Evolutionary conservation across 2,888 invertebrate genomes (phyloP).

Genomic region (Thecocarcelia acutangulata): DNA sequence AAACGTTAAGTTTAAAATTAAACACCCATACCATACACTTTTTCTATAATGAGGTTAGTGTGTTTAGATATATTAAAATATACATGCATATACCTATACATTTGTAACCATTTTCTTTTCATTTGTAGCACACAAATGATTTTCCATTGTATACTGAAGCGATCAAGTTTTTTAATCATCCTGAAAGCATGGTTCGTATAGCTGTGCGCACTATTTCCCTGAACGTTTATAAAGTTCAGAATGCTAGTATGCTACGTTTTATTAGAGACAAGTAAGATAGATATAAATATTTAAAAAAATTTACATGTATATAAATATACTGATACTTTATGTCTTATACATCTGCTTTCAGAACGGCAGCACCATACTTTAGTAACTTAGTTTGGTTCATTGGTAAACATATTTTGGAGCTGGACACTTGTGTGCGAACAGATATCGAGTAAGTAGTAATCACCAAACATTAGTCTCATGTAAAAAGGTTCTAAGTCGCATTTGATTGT

Average conservation of each 20-base stretch:
- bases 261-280: slow-evolving; percentile 89
- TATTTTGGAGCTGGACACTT: slow-evolving; percentile 96
- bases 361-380: slow-evolving; percentile 98
- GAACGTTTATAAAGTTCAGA: slow-evolving; percentile 97
- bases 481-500: too few relatives aligned
- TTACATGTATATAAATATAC: neutral
- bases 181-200: slow-evolving; percentile 99
- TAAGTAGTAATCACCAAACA: slow-evolving; percentile 81
- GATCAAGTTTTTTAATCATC: slow-evolving; percentile 99
- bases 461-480: too few relatives aligned
- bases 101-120: neutral
- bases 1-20: slow-evolving; percentile 97
- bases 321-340: neutral
- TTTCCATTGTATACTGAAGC: slow-evolving; percentile 99
- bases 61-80: neutral
- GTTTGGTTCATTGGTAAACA: slow-evolving; percentile 99
- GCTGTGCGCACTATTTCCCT: slow-evolving; percentile 98
- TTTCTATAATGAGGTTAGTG: slow-evolving; percentile 96
- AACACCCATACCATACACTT: slow-evolving; percentile 99
- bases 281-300: slow-evolving; percentile 5
- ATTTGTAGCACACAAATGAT: slow-evolving; percentile 93
- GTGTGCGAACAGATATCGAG: slow-evolving; percentile 97
- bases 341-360: slow-evolving; percentile 88
- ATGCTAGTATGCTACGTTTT: slow-evolving; percentile 96
- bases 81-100: too few relatives aligned